Conservation (phyloP, 2,797 vertebrate genomes). For the Molossus alvarezi region DNA sequence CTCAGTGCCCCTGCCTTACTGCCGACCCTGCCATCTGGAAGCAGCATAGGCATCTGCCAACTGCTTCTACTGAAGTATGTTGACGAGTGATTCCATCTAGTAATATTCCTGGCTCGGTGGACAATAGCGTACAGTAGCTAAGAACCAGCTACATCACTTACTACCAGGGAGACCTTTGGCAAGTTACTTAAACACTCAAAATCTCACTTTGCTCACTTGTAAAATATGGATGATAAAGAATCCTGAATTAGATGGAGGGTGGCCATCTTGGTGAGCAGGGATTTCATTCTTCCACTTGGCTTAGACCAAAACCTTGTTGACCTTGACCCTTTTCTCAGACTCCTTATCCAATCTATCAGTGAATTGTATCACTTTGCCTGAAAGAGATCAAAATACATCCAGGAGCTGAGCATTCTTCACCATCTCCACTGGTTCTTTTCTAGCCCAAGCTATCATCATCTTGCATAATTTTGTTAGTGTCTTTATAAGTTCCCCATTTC, state of each 20-base stretch:
- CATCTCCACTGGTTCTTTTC: not conserved
- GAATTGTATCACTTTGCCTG: not conserved
- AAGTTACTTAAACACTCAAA: not conserved
- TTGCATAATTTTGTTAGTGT: not conserved
- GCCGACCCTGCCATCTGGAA: slow-evolving; percentile 21
- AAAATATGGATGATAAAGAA: not conserved
- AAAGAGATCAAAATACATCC: not conserved
- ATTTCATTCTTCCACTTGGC: not conserved
- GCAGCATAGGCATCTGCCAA: slow-evolving; percentile 17
- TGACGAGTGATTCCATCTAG: slow-evolving; percentile 46
- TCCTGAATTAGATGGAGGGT: not conserved
- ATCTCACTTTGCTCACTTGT: not conserved
- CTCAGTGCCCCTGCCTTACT: not conserved
- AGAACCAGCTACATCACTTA: not conserved
- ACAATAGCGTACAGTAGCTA: not conserved
- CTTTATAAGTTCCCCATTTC: not conserved
- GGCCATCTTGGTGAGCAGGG: not conserved
- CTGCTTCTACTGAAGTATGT: slow-evolving; percentile 16
- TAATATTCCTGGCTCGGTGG: slow-evolving; percentile 8
- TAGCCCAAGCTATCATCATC: not conserved
- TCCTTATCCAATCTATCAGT: not conserved
- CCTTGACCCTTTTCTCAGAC: not conserved
- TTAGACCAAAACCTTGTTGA: not conserved
- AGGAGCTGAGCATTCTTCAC: not conserved
- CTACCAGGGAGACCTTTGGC: not conserved